Percentiles rank a stretch among this genome's conserved stretches.
phyloP scores from a whole-genome alignment of 2,888 invertebrate species.

The Eudasyphora cyanicolor region DNA sequence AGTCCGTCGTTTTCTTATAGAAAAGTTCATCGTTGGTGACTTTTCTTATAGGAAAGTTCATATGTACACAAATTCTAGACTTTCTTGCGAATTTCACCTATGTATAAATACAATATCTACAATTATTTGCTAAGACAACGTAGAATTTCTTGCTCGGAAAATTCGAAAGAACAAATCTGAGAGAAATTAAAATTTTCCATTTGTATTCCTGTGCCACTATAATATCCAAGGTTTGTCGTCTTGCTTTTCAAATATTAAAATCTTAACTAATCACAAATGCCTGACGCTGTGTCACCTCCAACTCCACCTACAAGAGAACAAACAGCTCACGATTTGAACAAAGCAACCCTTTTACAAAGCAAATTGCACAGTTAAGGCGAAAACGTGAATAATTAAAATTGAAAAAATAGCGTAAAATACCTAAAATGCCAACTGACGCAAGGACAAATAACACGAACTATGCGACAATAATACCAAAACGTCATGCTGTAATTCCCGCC shows the following conservation, averaged over 20 bases:
- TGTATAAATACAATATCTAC: neutral
- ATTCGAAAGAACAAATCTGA: neutral
- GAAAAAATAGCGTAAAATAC: constrained; percentile 50
- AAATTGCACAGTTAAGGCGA: constrained; percentile 31
- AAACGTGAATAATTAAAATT: constrained; percentile 57
- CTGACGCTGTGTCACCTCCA: neutral
- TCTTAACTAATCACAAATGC: neutral
- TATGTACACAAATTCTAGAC: too few species aligned
- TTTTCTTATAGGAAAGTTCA: too few species aligned
- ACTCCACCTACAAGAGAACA: neutral
- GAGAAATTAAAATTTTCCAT: too few species aligned
- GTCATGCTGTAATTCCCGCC: constrained; percentile 6
- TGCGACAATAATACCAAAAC: constrained; percentile 39
- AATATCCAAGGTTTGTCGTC: neutral
- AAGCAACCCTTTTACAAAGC: neutral
- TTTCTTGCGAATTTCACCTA: too few species aligned
- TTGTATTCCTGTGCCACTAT: constrained; percentile 4
- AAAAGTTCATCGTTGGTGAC: too few species aligned
- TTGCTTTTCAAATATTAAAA: neutral
- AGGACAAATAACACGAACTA: constrained; percentile 45
- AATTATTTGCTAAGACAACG: too few species aligned
- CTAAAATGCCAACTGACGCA: constrained; percentile 57
- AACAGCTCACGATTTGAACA: neutral
- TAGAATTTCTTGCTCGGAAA: neutral
- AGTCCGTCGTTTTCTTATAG: too few species aligned